Base-by-base conservation (phyloP, 2,888 invertebrate species). In the Zhengitettix transpicula region DNA sequence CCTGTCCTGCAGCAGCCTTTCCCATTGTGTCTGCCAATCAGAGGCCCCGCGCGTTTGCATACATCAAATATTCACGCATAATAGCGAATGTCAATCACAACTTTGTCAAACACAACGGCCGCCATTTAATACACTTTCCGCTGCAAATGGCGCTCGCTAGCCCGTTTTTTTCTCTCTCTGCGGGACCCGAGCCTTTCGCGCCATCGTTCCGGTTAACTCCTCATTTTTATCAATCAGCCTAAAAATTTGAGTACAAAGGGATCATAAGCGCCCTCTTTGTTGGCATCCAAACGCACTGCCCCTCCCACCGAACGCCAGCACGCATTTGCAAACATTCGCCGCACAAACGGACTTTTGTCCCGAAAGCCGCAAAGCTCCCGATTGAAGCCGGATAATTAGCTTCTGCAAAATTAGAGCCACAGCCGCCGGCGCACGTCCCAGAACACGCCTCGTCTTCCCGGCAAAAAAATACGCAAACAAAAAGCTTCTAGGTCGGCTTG, bases 81-180 rank as follows among this genome's bases (percentile, higher is more conserved):
- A 60, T 62, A 62, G 57, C 61, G 57, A 44, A 42, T 56, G 61
- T 62, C 61, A 62, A 62, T 62, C 61, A 58, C 57, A 60, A 62
- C 58, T 62, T 62, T 62, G 59, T 60, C 61, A 62, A 62, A 62
- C 60, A 60, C 60, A 58, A 58, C 55, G 57, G 15, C 28, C 28
- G 28, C 28, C 28, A 28, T 28, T 28, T 28, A 28, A 28, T 28
- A 28, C 28, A 28, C 28, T 28, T 28, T 28, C 28, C 28, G 28
- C 28, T 28, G 28, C 28, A 28, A 28, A 28, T 28, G 28, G 28
- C 28, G 28, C 28, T 5, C 28, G 28, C 28, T 28, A 28, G 28
- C 28, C 28, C 2, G 28, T 28, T 28, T 28, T n/a, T 28, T 28
- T 28, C 28, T 28, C 28, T 12, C 47, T 47, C 14, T 47, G 47